Percentiles rank a stretch among this genome's conserved stretches.
These are phyloP conservation scores for Phymanthus crucifer DNA, from an alignment of 92 coral and sea anemone genomes.

Conservation along the genomic window DNA sequence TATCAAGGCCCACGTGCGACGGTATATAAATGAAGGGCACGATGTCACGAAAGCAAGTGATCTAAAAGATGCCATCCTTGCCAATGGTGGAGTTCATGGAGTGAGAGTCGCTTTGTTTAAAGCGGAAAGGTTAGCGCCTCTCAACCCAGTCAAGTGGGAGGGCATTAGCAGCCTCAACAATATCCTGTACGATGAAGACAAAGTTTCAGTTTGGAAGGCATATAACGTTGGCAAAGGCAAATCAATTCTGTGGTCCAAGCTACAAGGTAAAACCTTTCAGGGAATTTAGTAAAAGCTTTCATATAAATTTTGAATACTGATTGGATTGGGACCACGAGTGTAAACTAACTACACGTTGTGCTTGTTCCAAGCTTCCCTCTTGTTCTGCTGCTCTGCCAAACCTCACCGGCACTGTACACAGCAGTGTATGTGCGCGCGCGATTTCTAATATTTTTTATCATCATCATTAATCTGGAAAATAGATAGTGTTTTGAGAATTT, in stretches of 20 bases:
- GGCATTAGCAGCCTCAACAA: slow-evolving; percentile 14
- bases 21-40: not conserved
- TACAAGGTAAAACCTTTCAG: not conserved
- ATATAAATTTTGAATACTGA: no score
- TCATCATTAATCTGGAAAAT: no score
- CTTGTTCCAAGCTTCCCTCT: no score
- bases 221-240: slow-evolving; percentile 6
- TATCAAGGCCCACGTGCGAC: slow-evolving; percentile 27
- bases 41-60: slow-evolving; percentile 6
- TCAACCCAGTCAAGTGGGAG: not conserved
- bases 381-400: no score
- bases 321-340: no score
- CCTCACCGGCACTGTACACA: no score
- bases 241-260: not conserved
- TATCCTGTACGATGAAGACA: not conserved
- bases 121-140: not conserved
- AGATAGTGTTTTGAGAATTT: no score
- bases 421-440: no score
- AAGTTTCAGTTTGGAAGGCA: slow-evolving; percentile 4
- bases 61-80: slow-evolving; percentile 4
- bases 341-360: no score
- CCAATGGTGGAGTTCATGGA: slow-evolving; percentile 13
- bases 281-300: not conserved
- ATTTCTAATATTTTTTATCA: no score
- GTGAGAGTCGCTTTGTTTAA: slow-evolving; percentile 1